Evolutionary conservation across 1,140 invertebrate species (phyloP), one percentile per base, ranked within the genome.

Genomic region (Tetramorium simillimum): DNA sequence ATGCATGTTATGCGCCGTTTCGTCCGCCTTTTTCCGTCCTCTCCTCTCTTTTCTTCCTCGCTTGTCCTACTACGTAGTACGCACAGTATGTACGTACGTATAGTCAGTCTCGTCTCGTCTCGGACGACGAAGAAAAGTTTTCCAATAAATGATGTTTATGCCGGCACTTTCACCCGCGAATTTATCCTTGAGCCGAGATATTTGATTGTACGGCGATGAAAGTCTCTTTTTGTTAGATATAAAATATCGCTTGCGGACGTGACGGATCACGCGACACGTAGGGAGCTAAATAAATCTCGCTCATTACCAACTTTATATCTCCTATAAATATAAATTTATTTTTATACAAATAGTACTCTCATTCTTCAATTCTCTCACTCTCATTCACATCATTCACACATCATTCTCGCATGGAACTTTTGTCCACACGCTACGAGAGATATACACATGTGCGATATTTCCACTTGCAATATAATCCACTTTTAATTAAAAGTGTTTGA

Each of bases 81-180:
- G 18, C 21, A 33, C 3, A 63, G n/a, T n/a, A n/a, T n/a, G n/a
- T n/a, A n/a, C n/a, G 21, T 37, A 21, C 14, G 18, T 37, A 33
- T 0, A 63, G 21, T n/a, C 62, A 51, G 7, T 43, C 51, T 43
- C 37, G 12, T 80, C 51, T 33, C 33, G 33, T 33, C 40, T 40
- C n/a, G 58, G 37, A 86, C 69, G 60, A n/a, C 10, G 82, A 73
- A 86, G 33, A 70, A 86, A 90, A 90, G 84, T 89, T 89, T 89
- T 67, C 88, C 62, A 86, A 89, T 90, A 90, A 89, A 89, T 76
- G 77, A 89, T 88, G 72, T 86, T 89, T 82, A 82, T 81, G 70
- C 43, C 37, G 80, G n/a, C n/a, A 58, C 40, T 60, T 82, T 82
- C 24, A 73, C 24, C 37, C 56, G 40, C 37, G 40, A 24, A 46